Evolutionary conservation across 2,888 invertebrate species (phyloP).

Genomic region (Chymomyza amoena): DNA sequence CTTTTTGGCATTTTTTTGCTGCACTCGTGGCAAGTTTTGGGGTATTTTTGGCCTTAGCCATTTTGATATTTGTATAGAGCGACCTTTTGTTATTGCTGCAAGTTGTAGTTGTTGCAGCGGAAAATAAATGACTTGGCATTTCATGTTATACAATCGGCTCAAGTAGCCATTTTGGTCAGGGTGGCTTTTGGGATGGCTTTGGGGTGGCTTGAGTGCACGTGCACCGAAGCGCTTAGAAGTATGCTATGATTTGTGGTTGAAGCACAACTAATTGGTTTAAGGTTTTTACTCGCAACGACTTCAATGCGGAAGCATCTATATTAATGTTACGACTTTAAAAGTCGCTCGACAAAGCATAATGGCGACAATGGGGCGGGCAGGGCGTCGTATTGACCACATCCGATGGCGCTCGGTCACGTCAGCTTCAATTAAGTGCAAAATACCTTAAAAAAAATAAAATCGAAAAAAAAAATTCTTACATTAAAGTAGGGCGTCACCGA

Average conservation of each 20-base stretch:
- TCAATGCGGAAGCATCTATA: slow-evolving; percentile 36
- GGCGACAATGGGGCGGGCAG: too few species aligned
- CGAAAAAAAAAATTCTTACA: background rate
- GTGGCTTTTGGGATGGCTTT: background rate
- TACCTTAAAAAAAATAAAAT: slow-evolving; percentile 1
- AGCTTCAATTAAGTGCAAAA: slow-evolving; percentile 12
- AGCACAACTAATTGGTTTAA: slow-evolving; percentile 46
- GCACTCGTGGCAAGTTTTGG: background rate
- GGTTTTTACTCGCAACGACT: slow-evolving; percentile 18
- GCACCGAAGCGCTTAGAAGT: background rate
- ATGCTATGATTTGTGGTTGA: background rate
- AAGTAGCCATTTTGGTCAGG: slow-evolving; percentile 2
- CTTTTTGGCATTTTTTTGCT: background rate
- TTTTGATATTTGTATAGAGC: slow-evolving; percentile 37
- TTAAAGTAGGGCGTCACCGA: too few species aligned
- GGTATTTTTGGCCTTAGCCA: slow-evolving; percentile 24
- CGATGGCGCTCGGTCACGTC: slow-evolving; percentile 54
- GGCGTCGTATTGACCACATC: slow-evolving; percentile 20
- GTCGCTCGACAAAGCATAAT: background rate
- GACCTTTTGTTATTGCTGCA: slow-evolving; percentile 22
- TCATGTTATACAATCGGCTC: slow-evolving; percentile 40
- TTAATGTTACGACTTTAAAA: background rate
- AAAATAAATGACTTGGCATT: slow-evolving; percentile 43
- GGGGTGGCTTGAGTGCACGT: background rate
- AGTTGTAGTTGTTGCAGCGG: slow-evolving; percentile 21